Conservation (phyloP, 2,113 vertebrate species). For the Dicaeum eximium region DNA sequence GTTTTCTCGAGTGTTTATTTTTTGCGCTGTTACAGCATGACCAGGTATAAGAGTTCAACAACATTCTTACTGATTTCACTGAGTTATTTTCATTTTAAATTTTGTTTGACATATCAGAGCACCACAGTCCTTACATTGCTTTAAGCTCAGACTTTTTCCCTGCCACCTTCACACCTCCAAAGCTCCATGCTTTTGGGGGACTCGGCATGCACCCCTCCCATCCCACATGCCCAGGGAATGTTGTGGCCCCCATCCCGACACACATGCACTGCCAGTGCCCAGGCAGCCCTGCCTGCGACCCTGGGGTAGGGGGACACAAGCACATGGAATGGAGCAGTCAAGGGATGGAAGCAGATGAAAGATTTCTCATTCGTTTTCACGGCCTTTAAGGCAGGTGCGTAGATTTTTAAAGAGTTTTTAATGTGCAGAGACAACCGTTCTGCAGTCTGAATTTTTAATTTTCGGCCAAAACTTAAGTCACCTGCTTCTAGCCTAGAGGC, state of each 20-base stretch:
- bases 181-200: neutral
- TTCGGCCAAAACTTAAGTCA: neutral
- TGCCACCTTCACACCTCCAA: neutral
- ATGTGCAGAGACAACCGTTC: neutral
- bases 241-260: neutral
- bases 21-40: neutral
- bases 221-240: neutral
- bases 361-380: neutral
- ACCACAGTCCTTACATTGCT: neutral
- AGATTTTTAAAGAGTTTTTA: neutral
- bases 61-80: neutral
- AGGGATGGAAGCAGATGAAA: constrained; percentile 7
- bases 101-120: neutral
- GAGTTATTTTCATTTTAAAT: neutral
- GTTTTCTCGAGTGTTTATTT: neutral
- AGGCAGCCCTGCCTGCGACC: neutral
- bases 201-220: neutral
- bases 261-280: neutral
- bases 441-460: neutral
- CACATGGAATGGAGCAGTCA: neutral
- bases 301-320: neutral
- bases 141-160: neutral
- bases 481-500: constrained; percentile 26
- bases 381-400: neutral
- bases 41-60: neutral